These are phyloP conservation scores for Eucera pruinosa DNA, from an alignment of 2,888 invertebrate genomes.

Conservation along the genomic window DNA sequence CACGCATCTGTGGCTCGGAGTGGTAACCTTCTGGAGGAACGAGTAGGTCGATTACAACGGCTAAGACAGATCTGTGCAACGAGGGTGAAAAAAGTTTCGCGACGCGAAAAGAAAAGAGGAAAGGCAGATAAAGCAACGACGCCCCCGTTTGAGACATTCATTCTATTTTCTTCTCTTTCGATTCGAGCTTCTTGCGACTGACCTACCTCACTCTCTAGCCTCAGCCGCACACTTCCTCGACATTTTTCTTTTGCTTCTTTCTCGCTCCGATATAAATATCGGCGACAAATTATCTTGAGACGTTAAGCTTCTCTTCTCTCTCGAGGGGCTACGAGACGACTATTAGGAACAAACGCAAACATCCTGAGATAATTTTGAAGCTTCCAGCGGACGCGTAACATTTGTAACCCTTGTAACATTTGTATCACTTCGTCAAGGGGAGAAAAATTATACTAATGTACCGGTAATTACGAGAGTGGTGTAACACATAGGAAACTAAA, in stretches of 20 bases:
- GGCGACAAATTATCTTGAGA: conserved; percentile 37
- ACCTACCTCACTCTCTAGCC: conserved; percentile 13
- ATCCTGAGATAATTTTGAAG: neutral
- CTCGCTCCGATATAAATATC: conserved; percentile 45
- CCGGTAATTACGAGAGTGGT: too few species aligned
- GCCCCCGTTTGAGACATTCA: neutral
- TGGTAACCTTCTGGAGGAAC: too few species aligned
- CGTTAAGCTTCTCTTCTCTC: neutral
- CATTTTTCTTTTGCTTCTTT: conserved; percentile 20
- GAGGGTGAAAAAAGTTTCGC: neutral
- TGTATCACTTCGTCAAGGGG: too few species aligned
- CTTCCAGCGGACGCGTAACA: neutral
- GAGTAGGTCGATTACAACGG: conserved; percentile 11
- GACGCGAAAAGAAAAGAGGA: neutral
- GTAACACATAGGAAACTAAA: too few species aligned
- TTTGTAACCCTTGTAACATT: neutral
- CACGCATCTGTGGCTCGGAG: neutral
- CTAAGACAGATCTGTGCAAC: conserved; percentile 11
- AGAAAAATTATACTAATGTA: too few species aligned
- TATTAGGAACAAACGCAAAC: conserved; percentile 1
- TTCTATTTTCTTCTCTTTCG: neutral
- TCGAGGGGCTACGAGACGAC: neutral
- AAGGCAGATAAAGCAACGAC: neutral
- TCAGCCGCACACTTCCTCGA: neutral
- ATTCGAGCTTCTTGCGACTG: conserved; percentile 3